Evolutionary conservation across 1,140 invertebrate species (phyloP).

Genomic region (Caenorhabditis elegans): WBcel235 BX284606.5:12399001-12399500

Average conservation of each 20-base stretch:
- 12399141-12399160: not conserved
- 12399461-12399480: not conserved
- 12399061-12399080: too few relatives aligned
- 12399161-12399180: not conserved
- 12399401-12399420: not conserved
- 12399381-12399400: not conserved
- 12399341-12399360: too few relatives aligned
- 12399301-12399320: too few relatives aligned
- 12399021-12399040: conserved; percentile 75
- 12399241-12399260: too few relatives aligned
- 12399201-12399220: not conserved
- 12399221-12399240: too few relatives aligned
- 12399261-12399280: not conserved
- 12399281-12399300: not conserved
- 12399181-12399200: not conserved
- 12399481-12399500: not conserved
- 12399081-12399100: too few relatives aligned
- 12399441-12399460: not conserved
- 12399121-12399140: not conserved
- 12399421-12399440: not conserved
- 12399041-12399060: too few relatives aligned
- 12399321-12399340: too few relatives aligned
- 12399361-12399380: not conserved
- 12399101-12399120: too few relatives aligned
- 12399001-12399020: conserved; percentile 79